Base-by-base conservation (phyloP, 1,140 invertebrate genomes). In the Ptiloglossa arizonensis region DNA sequence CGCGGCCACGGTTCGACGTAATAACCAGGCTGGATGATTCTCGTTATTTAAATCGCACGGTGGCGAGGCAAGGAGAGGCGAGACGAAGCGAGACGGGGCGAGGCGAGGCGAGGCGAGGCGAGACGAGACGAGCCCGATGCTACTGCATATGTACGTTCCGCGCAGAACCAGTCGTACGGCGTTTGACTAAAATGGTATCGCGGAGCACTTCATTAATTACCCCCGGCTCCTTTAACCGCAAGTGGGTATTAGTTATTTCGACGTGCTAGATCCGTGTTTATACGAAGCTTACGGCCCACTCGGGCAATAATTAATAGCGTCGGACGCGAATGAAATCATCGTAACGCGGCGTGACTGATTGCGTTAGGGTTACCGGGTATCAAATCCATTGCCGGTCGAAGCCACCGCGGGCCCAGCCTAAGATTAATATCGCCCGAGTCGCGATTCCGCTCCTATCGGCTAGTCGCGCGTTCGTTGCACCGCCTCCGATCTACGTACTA, bases 261-360 rank as follows among this genome's bases (percentile, higher is more conserved):
- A 85, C 81, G 78, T 57, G 81, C 41, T 59, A 46, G 56, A 63
- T 52, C 60, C 82, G 64, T 80, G 82, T 83, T 80, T 85, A 46
- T 70, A 75, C 81, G 46, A 63, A 63, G 75, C 62, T 66, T 22
- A 66, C 67, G 67, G 71, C 27, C 60, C 79, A 41, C 81, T 76
- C 81, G 64, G 48, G 69, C 57, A 66, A 81, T 85, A 85, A 85
- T 85, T 84, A 85, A 85, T 85, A 79, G 79, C 79, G 72, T 24
- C 62, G 72, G 79, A 84, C 79, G 79, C 74, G 83, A 85, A 85
- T 81, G 79, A 85, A 85, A 85, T 83, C 78, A 85, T 85, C 83
- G 78, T 85, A 85, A 85, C 56, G 82, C 32, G 82, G 54, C 83
- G 79, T 85, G 83, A 85, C 83, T 81, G 82, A 85, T 85, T 73